A percentile compares a stretch with the other conserved stretches of the same genome.
Conservation (phyloP, 2,797 vertebrate species). For the Anabas testudineus region DNA sequence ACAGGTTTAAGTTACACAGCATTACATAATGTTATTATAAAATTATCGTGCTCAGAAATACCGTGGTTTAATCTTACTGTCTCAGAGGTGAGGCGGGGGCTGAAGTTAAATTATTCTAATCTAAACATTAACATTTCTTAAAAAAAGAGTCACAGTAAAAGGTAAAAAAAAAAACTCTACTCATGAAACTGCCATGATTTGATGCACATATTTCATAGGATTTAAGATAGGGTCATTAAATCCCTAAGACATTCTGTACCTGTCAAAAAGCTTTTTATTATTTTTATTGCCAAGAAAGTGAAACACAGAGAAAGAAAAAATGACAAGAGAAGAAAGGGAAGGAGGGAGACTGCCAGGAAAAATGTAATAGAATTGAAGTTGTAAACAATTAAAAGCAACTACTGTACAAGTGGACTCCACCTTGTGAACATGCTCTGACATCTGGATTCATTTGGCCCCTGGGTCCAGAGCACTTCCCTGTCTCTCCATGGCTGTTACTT, state of each 20-base stretch:
- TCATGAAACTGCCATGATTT: constrained; percentile 21
- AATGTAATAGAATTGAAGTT: constrained; percentile 65
- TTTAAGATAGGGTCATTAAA: constrained; percentile 56
- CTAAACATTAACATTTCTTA: constrained; percentile 11
- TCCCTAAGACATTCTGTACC: constrained; percentile 58
- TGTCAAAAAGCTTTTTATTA: constrained; percentile 47
- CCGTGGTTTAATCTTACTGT: constrained; percentile 45
- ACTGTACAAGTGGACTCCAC: constrained; percentile 77
- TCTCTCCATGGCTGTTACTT: constrained; percentile 64
- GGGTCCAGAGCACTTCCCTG: constrained; percentile 61
- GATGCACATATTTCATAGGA: constrained; percentile 36
- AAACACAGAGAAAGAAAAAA: constrained; percentile 47
- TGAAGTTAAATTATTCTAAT: constrained; percentile 1
- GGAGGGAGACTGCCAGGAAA: constrained; percentile 54
- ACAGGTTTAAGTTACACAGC: constrained; percentile 64
- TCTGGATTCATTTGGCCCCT: constrained; percentile 81
- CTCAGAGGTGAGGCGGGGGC: constrained; percentile 11
- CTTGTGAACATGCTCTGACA: constrained; percentile 76
- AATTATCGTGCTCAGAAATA: constrained; percentile 61
- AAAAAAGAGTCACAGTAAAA: too few species aligned
- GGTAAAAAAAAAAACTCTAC: not conserved
- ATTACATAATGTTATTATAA: constrained; percentile 69
- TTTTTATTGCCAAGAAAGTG: constrained; percentile 58
- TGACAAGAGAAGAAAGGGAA: constrained; percentile 29
- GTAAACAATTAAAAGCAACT: constrained; percentile 78